Evolutionary conservation across 2,797 vertebrate species (phyloP).

Genomic region (Scyliorhinus canicula): DNA sequence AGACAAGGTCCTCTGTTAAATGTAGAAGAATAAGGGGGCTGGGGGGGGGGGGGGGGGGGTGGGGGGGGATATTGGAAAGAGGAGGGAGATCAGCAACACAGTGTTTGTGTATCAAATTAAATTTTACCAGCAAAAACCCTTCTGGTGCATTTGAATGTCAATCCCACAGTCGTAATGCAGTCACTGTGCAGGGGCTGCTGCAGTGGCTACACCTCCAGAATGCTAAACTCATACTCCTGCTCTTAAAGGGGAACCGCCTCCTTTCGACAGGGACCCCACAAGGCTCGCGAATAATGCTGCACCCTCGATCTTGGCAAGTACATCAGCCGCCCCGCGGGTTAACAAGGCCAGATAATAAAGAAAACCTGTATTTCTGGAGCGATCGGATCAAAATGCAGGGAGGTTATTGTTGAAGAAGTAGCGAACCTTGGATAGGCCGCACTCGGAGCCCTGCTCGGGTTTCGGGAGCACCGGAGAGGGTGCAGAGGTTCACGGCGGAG

Average conservation of each 20-base stretch:
- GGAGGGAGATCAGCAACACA: neutral
- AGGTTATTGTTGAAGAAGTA: neutral
- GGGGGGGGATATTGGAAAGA: neutral
- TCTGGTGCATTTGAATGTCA: constrained; percentile 27
- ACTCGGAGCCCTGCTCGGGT: neutral
- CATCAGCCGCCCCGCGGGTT: too few species aligned
- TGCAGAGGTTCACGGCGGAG: too few species aligned
- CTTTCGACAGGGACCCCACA: neutral
- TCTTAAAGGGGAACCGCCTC: neutral
- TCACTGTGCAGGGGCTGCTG: neutral
- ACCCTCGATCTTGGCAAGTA: neutral
- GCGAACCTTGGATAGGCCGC: neutral
- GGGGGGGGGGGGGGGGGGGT: too few species aligned
- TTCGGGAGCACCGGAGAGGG: neutral
- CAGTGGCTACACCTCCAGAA: constrained; percentile 9
- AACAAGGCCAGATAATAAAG: too few species aligned
- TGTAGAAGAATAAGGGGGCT: neutral
- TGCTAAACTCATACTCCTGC: neutral
- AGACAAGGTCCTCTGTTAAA: neutral
- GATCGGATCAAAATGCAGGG: neutral
- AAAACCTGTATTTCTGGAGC: neutral
- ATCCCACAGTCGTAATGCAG: neutral
- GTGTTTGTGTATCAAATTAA: neutral
- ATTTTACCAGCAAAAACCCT: constrained; percentile 18
- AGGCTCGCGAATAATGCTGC: neutral